Base-by-base conservation (phyloP, 2,888 invertebrate genomes). In the Agrotis clavis region DNA sequence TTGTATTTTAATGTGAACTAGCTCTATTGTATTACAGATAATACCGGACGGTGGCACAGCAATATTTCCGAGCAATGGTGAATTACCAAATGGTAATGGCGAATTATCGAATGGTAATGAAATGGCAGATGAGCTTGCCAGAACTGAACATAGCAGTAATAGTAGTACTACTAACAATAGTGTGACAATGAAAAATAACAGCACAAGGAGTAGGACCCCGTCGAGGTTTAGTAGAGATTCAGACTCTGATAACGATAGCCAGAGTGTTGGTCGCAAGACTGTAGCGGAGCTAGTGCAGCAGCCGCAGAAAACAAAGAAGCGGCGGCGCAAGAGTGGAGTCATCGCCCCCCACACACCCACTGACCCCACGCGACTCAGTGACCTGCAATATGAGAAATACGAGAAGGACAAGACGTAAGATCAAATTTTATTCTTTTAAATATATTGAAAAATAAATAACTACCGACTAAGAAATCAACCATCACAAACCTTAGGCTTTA, bases 401-500 rank as follows among this genome's bases (percentile, higher is more conserved):
- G 93, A 94, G 74, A 97, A 97, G 88, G 97, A 97, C 90, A 93
- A 96, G 85, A 90, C 89, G 97, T 97, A 93, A 95, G 95, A 89
- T 59, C 56, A 30, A n/a, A n/a, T 11, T 35, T 25, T 3, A 47
- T 2, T 30, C 16, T 30, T 54, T 56, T 30, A 4, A 54, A 30
- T 47, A 3, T 21, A 14, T 51, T 16, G 4, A 13, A 19, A 25
- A 47, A 21, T 4, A 21, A 51, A 11, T 53, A n/a, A 16, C n/a
- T n/a, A n/a, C n/a, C n/a, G 16, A 25, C 71, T 25, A 48, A 19
- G n/a, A 9, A 41, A 19, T 25, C 59, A 35, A 30, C 14, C 18
- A 14, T 57, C 30, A 47, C 45, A 35, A 64, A 74, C 3, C 14
- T 35, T 21, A 30, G 5, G 14, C 19, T 50, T 45, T 7, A 6